These are phyloP conservation scores for Drosophila cardini DNA, from an alignment of 1,140 invertebrate species.

Conservation along the genomic window DNA sequence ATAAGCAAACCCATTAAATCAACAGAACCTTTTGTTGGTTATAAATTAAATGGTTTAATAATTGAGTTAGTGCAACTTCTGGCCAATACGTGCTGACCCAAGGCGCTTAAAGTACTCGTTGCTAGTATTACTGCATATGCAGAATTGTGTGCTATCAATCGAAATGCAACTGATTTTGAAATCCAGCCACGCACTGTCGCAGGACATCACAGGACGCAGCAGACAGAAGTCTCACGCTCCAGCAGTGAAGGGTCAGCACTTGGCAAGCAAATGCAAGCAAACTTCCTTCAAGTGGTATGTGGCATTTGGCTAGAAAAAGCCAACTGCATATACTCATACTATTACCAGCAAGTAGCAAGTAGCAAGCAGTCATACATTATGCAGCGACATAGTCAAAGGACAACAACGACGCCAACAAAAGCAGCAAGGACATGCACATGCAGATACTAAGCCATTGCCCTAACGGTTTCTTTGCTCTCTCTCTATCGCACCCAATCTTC, in stretches of 20 bases:
- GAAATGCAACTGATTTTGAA: conserved; percentile 60
- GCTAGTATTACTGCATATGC: conserved; percentile 22
- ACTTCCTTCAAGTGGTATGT: conserved; percentile 24
- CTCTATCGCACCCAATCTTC: not conserved
- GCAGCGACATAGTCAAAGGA: conserved; percentile 80
- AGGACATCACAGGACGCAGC: conserved; percentile 17
- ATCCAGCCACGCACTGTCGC: conserved; percentile 52
- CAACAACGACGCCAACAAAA: conserved; percentile 55
- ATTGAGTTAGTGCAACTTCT: conserved; percentile 65
- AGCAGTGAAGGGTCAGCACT: conserved; percentile 40
- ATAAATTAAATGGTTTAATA: conserved; percentile 76
- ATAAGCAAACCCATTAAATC: conserved; percentile 46
- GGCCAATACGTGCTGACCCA: conserved; percentile 30
- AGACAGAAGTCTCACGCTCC: conserved; percentile 23
- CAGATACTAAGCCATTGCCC: conserved; percentile 56
- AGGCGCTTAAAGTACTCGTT: conserved; percentile 59
- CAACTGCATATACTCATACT: conserved; percentile 15
- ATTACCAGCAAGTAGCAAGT: not conserved
- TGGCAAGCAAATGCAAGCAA: conserved; percentile 39
- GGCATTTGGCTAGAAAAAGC: conserved; percentile 38
- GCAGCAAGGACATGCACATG: conserved; percentile 59
- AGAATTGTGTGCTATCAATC: conserved; percentile 58
- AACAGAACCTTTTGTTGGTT: conserved; percentile 5
- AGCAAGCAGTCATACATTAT: conserved; percentile 78
- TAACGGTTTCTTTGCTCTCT: not conserved